A percentile compares a stretch with the other conserved stretches of the same genome.
Conservation (phyloP, 2,888 invertebrate genomes). For the Hyles lineata region DNA sequence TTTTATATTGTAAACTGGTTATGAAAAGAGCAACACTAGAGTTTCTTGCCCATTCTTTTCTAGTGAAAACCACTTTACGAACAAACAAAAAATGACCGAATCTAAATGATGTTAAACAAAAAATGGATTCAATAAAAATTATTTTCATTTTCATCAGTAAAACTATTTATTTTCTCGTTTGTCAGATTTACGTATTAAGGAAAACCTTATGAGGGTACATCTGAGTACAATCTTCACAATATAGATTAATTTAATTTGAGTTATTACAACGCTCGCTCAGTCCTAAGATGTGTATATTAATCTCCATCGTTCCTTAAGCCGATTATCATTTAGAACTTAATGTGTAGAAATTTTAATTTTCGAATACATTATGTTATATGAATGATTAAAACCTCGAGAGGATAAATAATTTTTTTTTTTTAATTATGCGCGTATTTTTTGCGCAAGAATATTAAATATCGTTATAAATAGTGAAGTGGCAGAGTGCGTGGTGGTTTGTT, state of each 20-base stretch:
- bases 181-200: too few relatives aligned
- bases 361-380: background rate
- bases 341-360: background rate
- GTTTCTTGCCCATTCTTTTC: too few relatives aligned
- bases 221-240: background rate
- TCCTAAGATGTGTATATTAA: constrained; percentile 31
- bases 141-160: too few relatives aligned
- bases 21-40: too few relatives aligned
- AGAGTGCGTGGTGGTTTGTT: too few relatives aligned
- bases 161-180: too few relatives aligned
- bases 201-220: background rate
- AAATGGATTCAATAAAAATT: too few relatives aligned
- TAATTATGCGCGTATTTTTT: background rate
- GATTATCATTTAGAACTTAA: constrained; percentile 12
- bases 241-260: constrained; percentile 52
- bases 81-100: too few relatives aligned
- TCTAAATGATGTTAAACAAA: too few relatives aligned
- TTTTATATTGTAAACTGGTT: too few relatives aligned
- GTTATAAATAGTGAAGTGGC: background rate
- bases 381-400: background rate
- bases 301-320: background rate
- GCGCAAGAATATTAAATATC: background rate
- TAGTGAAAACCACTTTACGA: too few relatives aligned
- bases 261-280: constrained; percentile 45
- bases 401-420: background rate